Base-by-base conservation (phyloP, 1,140 invertebrate species). In the Anthonomus grandis region DNA sequence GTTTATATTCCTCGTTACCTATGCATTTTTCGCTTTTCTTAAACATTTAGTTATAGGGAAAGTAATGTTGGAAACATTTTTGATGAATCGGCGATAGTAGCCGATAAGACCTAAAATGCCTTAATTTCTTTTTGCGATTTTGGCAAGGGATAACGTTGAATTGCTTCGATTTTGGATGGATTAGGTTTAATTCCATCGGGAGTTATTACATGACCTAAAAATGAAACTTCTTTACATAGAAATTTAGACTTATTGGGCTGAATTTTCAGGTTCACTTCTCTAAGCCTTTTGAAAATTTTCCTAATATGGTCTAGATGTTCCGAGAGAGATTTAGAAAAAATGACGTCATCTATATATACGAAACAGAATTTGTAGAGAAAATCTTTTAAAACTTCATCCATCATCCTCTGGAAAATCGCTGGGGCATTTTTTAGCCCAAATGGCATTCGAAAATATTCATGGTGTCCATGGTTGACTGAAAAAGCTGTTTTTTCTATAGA, bases 401-500 rank as follows among this genome's bases (percentile, higher is more conserved):
- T 76, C 9, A 72, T 41, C 12, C 71, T 48, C 59, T 79, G 75
- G 55, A 79, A 79, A 8, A 75, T 76, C 0, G 69, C 65, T 3
- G 76, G 73, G 0, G 72, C 70, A 38, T 74, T 75, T 44, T 69
- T 70, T 1, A 78, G 48, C 0, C 75, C 76, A 57, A 75, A 77
- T 3, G 75, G 72, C 71, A 78, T 74, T 44, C 73, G 41, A 3
- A 60, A 31, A 48, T 74, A 78, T 52, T 73, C 68, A 39, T 68
- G 74, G 58, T 74, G 68, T 0, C 70, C 74, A 38, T 64, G 50
- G 34, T 66, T 45, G 13, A 62, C 66, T 3, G 59, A 62, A 63
- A 81, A 81, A 0, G 76, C 77, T 0, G 78, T 81, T 68, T 79
- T 81, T 8, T 70, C 58, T 4, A 62, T 70, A 44, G 70, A 67